Evolutionary conservation across 2,888 invertebrate species (phyloP).

Genomic region (Drosophila antonietae): DNA sequence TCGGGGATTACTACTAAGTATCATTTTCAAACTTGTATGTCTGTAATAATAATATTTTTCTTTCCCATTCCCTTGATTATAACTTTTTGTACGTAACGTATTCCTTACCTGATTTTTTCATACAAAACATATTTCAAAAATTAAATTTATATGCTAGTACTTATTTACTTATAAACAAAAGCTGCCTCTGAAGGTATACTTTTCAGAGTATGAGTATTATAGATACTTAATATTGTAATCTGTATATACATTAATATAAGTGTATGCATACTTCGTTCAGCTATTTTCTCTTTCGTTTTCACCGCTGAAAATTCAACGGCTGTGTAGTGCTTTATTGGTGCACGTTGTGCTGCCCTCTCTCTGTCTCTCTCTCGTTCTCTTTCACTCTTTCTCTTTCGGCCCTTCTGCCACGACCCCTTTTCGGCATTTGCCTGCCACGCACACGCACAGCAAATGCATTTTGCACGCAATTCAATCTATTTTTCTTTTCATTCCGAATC

Average conservation of each 20-base stretch:
- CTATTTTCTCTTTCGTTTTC: constrained; percentile 3
- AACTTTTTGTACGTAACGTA: too few species aligned
- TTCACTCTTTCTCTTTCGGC: background rate
- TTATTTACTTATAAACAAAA: too few species aligned
- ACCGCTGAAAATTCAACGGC: constrained; percentile 32
- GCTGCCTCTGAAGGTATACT: too few species aligned
- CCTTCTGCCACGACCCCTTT: background rate
- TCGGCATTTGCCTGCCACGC: constrained; percentile 28
- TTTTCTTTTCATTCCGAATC: constrained; percentile 67
- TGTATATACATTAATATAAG: constrained; percentile 2
- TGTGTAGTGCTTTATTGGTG: constrained; percentile 61
- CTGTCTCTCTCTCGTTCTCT: background rate
- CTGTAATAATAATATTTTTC: too few species aligned
- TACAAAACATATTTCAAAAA: too few species aligned
- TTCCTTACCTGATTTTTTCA: too few species aligned
- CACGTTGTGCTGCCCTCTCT: constrained; percentile 23
- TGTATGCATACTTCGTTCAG: constrained; percentile 23
- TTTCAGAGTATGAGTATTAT: too few species aligned
- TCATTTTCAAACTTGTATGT: too few species aligned
- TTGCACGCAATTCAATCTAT: constrained; percentile 81
- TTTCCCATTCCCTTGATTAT: too few species aligned
- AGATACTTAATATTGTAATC: background rate
- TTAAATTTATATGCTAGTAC: too few species aligned
- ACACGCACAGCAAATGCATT: constrained; percentile 69
- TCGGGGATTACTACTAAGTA: background rate